Evolutionary conservation across 2,113 vertebrate genomes (phyloP).

Genomic region (Nymphicus hollandicus): DNA sequence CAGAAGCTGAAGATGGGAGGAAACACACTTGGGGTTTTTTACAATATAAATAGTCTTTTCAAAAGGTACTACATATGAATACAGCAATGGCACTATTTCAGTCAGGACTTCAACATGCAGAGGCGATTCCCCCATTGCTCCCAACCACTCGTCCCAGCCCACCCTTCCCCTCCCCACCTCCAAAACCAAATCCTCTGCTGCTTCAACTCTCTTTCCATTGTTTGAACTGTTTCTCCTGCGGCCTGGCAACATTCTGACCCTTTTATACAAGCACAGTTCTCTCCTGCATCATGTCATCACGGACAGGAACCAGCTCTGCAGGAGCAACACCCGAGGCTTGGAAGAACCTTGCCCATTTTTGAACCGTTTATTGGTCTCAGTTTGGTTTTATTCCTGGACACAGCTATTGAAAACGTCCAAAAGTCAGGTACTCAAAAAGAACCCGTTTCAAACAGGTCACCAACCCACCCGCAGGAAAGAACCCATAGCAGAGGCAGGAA

Average conservation of each 20-base stretch:
- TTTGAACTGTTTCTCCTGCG: constrained; percentile 10
- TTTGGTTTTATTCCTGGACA: not conserved
- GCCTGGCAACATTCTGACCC: not conserved
- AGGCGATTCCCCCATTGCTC: constrained; percentile 4
- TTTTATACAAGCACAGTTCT: constrained; percentile 4
- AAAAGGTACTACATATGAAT: constrained; percentile 14
- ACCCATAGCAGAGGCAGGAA: not conserved
- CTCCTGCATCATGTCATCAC: not conserved
- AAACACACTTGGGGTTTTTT: constrained; percentile 39
- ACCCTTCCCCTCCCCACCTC: not conserved
- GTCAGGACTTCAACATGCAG: constrained; percentile 45
- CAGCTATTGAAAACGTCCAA: not conserved
- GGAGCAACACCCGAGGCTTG: not conserved
- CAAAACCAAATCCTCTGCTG: not conserved
- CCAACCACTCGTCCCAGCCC: not conserved
- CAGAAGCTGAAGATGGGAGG: not conserved
- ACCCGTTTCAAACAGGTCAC: not conserved
- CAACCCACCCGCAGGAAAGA: not conserved
- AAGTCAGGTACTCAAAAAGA: not conserved
- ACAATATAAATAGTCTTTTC: constrained; percentile 67
- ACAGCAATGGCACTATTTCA: not conserved
- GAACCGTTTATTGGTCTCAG: constrained; percentile 23
- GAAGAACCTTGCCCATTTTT: not conserved
- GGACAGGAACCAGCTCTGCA: not conserved
- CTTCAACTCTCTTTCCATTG: not conserved